Evolutionary conservation across 2,888 invertebrate genomes (phyloP), one percentile per base, ranked within the genome.

Genomic region (Epinotia ramella): DNA sequence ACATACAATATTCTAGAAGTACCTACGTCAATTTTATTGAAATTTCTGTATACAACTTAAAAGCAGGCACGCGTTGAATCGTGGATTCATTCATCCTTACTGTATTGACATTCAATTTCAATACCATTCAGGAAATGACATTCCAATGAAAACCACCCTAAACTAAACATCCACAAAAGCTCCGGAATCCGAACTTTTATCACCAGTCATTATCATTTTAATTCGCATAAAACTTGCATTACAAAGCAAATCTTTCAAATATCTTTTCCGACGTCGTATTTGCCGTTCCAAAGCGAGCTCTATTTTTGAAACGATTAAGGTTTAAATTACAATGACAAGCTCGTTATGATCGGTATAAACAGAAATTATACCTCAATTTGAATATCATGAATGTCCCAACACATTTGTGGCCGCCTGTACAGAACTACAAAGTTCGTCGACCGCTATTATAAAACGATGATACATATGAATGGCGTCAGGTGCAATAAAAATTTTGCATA

Each of bases 401-500:
- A 81, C 85, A 82, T 87, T 86, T 89, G 87, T 85, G 74, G 78
- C 59, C 79, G 86, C 86, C 81, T 85, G 86, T 89, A 89, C 87
- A 80, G 81, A 84, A 79, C 77, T 77, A 79, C 78, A 80, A 82
- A 87, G 92, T 89, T 92, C 91, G 87, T 80, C 84, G 89, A 87
- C 88, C 91, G 83, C 83, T 78, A 80, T 88, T 87, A 88, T 86
- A 85, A 86, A 86, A 84, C 80, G 85, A 88, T 88, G 86, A 89
- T 87, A 87, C 83, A 84, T 86, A 84, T 87, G 84, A 88, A 86
- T 87, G 87, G 84, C 80, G 84, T 89, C 87, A 88, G 84, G 86
- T 88, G 85, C 82, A 87, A 89, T 87, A 86, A 81, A 86, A 85
- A 3, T 91, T 93, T 93, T 90, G 93, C 93, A 94, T 94, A 89